Evolutionary conservation across 2,113 vertebrate species (phyloP), one percentile per base, ranked within the genome.

Genomic region (Takifugu flavidus): DNA sequence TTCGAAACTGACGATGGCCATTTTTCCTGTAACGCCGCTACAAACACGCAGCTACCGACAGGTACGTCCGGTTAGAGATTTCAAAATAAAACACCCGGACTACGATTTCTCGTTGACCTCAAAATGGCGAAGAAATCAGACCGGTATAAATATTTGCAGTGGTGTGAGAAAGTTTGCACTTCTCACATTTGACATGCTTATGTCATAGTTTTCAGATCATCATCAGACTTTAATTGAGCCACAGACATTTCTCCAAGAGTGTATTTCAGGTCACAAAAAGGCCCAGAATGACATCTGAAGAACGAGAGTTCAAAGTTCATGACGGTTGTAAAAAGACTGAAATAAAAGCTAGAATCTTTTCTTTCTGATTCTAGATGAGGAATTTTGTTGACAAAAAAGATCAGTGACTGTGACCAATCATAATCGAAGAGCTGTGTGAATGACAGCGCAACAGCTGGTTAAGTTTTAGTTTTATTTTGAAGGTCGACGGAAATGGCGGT

Each of bases 1-100:
- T 50, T 2, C 66, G 46, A 66, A 65, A 56, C 55, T 65, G 56
- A 74, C 64, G 60, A 67, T 67, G 44, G 59, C 51, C 72, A 79
- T 82, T 79, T 88, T 79, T 79, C 54, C n/a, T 11, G 56, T 47
- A 53, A 44, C 50, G 45, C 63, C 56, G 70, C 47, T 56, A 44
- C 15, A 59, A 70, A 52, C n/a, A 4, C 56, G 31, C 60, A 14
- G 28, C 49, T 13, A 53, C 46, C 25, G n/a, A 51, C 0, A 50
- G 53, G 0, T 5, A 11, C 0, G 49, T 83, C 80, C 82, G 70
- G 56, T 26, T 25, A 7, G 2, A 2, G 5, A 0, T 52, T 78
- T 73, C 80, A 57, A 13, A 78, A 42, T 83, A 78, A 85, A 67
- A 52, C 34, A 10, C 34, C 34, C 8, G 34, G 7, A 1, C 34